phyloP scores from a whole-genome alignment of 2,888 invertebrate species.

The Trachelus stipa region DNA sequence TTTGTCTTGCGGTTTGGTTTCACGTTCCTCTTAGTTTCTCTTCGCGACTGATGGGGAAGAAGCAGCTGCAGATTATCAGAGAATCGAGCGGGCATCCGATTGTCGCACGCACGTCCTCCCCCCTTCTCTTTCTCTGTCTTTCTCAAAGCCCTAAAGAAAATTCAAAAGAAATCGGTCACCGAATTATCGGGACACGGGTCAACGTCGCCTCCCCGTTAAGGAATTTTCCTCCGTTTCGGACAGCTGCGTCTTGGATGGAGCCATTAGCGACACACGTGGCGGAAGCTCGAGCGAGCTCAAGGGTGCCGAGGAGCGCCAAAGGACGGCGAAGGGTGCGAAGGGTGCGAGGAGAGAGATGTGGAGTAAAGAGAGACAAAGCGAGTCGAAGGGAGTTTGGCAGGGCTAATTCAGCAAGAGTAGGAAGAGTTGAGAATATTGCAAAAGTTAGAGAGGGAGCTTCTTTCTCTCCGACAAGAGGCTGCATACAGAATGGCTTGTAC shows the following conservation, averaged over 20 bases:
- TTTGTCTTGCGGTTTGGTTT: too few relatives aligned
- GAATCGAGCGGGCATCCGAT: too few relatives aligned
- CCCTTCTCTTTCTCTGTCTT: constrained; percentile 2
- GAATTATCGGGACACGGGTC: neutral
- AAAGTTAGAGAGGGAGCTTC: constrained; percentile 45
- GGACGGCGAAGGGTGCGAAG: too few relatives aligned
- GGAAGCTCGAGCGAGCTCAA: neutral
- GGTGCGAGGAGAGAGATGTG: neutral
- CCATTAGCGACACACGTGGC: constrained; percentile 1
- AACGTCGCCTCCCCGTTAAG: too few relatives aligned
- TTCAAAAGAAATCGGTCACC: neutral
- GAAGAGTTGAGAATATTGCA: constrained; percentile 53
- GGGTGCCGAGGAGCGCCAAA: neutral
- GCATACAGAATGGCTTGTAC: constrained; percentile 46
- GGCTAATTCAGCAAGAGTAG: constrained; percentile 44
- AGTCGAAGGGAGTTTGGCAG: neutral
- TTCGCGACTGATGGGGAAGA: too few relatives aligned
- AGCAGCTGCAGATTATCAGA: too few relatives aligned
- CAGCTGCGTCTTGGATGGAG: neutral
- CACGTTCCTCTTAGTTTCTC: too few relatives aligned
- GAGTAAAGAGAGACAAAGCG: neutral
- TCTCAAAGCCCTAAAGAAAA: neutral
- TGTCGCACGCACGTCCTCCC: neutral
- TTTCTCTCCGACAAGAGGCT: constrained; percentile 45
- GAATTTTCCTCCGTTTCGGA: too few relatives aligned